These are phyloP conservation scores for Euura lappo DNA, from an alignment of 1,140 invertebrate species.

Conservation along the genomic window DNA sequence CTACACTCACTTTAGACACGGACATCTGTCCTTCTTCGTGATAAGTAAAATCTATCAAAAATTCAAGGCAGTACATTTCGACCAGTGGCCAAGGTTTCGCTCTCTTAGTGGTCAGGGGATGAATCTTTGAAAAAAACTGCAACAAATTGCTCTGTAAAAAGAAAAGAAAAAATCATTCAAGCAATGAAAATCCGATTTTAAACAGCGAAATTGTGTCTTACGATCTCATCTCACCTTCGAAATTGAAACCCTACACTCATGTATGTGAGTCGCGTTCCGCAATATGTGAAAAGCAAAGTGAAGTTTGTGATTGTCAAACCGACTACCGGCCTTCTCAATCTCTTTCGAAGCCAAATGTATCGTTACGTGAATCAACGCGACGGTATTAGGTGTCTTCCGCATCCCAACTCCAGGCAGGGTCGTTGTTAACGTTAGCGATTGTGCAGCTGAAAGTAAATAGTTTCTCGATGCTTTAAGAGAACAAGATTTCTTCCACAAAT, in stretches of 20 bases:
- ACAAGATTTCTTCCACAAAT: not conserved
- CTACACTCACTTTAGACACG: constrained; percentile 48
- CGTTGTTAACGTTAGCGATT: constrained; percentile 61
- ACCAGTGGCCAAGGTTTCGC: constrained; percentile 48
- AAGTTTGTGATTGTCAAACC: constrained; percentile 53
- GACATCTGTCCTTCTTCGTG: constrained; percentile 53
- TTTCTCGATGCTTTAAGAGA: too few relatives aligned
- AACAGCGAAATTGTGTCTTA: too few relatives aligned
- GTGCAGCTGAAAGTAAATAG: constrained; percentile 47
- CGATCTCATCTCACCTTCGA: constrained; percentile 54
- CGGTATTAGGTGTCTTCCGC: constrained; percentile 59
- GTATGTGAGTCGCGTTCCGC: constrained; percentile 56
- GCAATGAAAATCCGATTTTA: too few relatives aligned
- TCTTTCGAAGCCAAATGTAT: constrained; percentile 57
- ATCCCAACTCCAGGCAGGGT: constrained; percentile 59
- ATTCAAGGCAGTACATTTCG: constrained; percentile 52
- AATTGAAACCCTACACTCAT: constrained; percentile 61
- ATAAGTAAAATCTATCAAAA: constrained; percentile 56
- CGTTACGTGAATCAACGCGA: constrained; percentile 60
- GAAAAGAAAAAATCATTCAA: not conserved
- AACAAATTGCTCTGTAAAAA: constrained; percentile 49
- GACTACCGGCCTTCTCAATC: constrained; percentile 56
- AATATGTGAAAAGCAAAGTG: constrained; percentile 59
- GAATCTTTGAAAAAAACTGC: constrained; percentile 50
- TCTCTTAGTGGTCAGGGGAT: constrained; percentile 46